Conservation (phyloP, 1,140 invertebrate genomes). For the Atopsyche davidsoni region DNA sequence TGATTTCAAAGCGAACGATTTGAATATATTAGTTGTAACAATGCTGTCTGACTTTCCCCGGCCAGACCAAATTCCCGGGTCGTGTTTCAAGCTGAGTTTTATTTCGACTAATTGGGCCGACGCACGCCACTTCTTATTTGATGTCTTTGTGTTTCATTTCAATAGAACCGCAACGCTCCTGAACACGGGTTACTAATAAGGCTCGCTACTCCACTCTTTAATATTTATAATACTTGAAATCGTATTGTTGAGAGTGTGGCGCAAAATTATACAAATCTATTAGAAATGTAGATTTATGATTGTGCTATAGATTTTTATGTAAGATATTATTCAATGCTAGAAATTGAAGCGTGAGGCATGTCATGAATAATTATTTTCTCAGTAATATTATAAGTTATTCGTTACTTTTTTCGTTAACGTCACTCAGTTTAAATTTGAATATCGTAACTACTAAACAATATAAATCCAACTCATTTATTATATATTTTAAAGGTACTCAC, state of each 20-base stretch:
- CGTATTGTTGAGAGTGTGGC: neutral
- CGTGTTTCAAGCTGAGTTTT: slow-evolving; percentile 19
- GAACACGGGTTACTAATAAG: neutral
- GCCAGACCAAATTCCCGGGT: slow-evolving; percentile 18
- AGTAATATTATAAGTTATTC: no score
- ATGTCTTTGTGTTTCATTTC: slow-evolving; percentile 16
- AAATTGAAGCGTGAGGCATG: no score
- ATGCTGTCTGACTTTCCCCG: slow-evolving; percentile 12
- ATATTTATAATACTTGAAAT: neutral
- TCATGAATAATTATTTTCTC: no score
- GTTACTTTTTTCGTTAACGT: no score
- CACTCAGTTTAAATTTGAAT: no score
- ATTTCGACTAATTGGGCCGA: slow-evolving; percentile 21
- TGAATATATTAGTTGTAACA: slow-evolving; percentile 28
- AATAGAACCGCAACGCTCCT: neutral
- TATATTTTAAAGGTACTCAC: no score
- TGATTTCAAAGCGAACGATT: slow-evolving; percentile 27
- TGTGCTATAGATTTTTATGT: no score
- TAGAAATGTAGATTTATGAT: neutral
- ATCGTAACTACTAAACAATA: no score
- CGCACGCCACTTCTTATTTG: slow-evolving; percentile 24
- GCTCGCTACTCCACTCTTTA: neutral
- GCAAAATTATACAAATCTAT: neutral
- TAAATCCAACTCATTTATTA: no score
- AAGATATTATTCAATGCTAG: slow-evolving; percentile 1